phyloP scores from a whole-genome alignment of 2,888 invertebrate genomes.

The Papilio protenor region DNA sequence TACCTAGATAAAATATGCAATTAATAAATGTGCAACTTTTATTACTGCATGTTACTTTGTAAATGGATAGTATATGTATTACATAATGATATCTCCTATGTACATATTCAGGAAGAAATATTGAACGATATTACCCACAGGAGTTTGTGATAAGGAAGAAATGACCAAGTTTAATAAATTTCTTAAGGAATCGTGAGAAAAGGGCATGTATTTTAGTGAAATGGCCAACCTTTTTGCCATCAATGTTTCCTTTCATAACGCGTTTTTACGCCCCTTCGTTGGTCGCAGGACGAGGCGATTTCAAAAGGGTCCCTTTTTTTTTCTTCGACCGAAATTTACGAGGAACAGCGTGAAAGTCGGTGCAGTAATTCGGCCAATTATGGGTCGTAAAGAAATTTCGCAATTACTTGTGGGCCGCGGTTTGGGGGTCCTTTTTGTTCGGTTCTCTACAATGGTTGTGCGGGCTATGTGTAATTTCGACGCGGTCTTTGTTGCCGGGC shows the following conservation, averaged over 20 bases:
- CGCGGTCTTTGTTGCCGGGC: conserved; percentile 62
- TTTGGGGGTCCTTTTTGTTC: conserved; percentile 45
- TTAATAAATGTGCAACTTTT: too few species aligned
- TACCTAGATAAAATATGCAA: neutral
- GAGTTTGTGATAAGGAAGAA: conserved; percentile 15
- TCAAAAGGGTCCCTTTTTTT: conserved; percentile 65
- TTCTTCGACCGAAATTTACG: conserved; percentile 37
- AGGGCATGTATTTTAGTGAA: conserved; percentile 40
- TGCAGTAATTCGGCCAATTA: conserved; percentile 51
- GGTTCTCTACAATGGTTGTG: conserved; percentile 45
- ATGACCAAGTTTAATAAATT: conserved; percentile 33
- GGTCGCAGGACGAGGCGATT: conserved; percentile 62
- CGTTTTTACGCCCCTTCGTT: conserved; percentile 38
- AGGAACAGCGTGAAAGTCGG: conserved; percentile 40
- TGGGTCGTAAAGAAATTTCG: conserved; percentile 49
- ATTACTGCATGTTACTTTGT: too few species aligned
- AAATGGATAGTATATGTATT: too few species aligned
- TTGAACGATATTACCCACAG: conserved; percentile 15
- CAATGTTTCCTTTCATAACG: conserved; percentile 41
- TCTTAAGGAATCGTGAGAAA: conserved; percentile 35
- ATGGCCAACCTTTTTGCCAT: conserved; percentile 36
- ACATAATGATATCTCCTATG: neutral
- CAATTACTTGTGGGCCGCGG: conserved; percentile 44
- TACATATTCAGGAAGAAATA: neutral
- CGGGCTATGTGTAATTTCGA: conserved; percentile 47